A percentile compares a stretch with the other conserved stretches of the same genome.
Conservation (phyloP, 2,113 vertebrate genomes). For the Notothenia rossii region DNA sequence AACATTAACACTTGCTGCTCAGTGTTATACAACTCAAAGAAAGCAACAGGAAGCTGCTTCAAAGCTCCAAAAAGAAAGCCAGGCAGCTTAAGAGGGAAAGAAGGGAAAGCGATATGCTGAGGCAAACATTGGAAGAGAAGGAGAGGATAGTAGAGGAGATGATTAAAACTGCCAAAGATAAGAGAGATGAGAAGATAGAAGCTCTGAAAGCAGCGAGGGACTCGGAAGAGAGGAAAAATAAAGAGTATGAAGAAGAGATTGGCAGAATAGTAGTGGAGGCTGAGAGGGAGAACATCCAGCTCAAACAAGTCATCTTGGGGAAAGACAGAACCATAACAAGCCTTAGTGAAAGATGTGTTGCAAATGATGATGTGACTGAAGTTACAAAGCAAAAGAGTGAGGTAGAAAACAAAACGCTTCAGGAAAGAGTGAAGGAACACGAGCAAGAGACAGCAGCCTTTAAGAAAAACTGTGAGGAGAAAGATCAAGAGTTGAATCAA, state of each 20-base stretch:
- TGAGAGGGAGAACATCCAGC: conserved; percentile 23
- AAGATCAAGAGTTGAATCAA: conserved; percentile 9
- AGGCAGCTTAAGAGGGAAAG: conserved; percentile 24
- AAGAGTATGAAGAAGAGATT: conserved; percentile 17
- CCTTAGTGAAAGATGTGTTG: background rate
- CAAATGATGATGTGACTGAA: conserved; percentile 25
- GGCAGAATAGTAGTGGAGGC: conserved; percentile 16
- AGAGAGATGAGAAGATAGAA: conserved; percentile 28
- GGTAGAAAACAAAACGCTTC: background rate
- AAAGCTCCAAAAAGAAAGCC: conserved; percentile 29
- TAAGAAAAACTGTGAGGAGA: conserved; percentile 3
- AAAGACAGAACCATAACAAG: conserved; percentile 31
- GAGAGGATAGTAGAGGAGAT: conserved; percentile 18
- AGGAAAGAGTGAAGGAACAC: conserved; percentile 11
- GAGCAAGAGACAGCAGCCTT: conserved; percentile 10
- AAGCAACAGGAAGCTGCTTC: conserved; percentile 22
- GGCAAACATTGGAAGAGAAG: conserved; percentile 17
- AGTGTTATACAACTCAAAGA: conserved; percentile 25
- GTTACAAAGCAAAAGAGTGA: conserved; percentile 10
- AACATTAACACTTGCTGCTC: conserved; percentile 8
- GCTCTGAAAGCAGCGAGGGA: background rate
- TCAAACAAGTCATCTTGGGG: background rate
- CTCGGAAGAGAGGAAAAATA: background rate
- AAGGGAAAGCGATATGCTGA: conserved; percentile 20
- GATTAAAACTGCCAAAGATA: background rate